Evolutionary conservation across 1,140 invertebrate genomes (phyloP).

Genomic region (Drosophila bocqueti): DNA sequence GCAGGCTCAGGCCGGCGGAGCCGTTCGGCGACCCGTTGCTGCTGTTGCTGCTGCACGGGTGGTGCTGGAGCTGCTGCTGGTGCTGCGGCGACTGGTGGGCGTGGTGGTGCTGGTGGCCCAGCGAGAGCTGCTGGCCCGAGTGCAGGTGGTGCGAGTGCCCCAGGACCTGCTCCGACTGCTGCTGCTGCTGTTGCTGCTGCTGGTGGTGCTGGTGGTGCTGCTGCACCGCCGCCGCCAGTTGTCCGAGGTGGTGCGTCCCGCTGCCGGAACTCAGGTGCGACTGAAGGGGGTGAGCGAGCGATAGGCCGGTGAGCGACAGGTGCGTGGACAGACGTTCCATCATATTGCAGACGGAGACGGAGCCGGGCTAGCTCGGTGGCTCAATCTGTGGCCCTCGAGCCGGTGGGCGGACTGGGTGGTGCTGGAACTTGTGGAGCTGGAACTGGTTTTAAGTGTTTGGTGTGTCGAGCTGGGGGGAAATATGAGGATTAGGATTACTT

Average conservation of each 20-base stretch:
- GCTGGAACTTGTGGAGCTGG: constrained; percentile 35
- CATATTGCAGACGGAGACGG: constrained; percentile 70
- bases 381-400: constrained; percentile 31
- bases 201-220: constrained; percentile 73
- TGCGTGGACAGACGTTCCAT: constrained; percentile 85
- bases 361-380: constrained; percentile 34
- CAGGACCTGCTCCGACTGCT: constrained; percentile 56
- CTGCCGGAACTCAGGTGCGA: constrained; percentile 73
- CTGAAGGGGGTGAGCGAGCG: constrained; percentile 83
- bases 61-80: constrained; percentile 48
- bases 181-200: constrained; percentile 69
- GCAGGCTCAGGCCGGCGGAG: constrained; percentile 51
- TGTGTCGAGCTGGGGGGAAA: constrained; percentile 22
- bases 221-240: constrained; percentile 70
- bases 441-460: constrained; percentile 36
- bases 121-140: constrained; percentile 64
- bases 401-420: constrained; percentile 38
- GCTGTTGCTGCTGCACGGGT: constrained; percentile 65
- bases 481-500: background rate
- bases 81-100: constrained; percentile 49
- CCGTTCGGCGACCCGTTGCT: constrained; percentile 67
- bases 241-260: constrained; percentile 69
- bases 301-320: constrained; percentile 83
- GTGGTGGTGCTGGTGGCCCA: constrained; percentile 51
- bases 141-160: constrained; percentile 66